Evolutionary conservation across 1,140 invertebrate genomes (phyloP), one percentile per base, ranked within the genome.

Genomic region (Chrysopa pallens): DNA sequence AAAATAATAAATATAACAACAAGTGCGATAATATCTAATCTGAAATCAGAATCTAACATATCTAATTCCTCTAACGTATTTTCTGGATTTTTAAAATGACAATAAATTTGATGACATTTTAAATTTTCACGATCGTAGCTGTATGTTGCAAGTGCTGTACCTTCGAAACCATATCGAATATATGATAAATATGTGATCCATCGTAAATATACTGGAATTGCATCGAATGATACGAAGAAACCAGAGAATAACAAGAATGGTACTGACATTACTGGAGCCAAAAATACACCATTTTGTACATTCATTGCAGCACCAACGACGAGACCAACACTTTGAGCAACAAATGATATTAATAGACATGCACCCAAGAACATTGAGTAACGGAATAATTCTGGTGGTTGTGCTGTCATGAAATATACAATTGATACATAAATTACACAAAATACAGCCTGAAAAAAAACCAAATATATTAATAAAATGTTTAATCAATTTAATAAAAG

Each of bases 111-210:
- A 50, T 71, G 76, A 61, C 87, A 90, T 49, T 81, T 74, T 4
- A 91, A 63, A 50, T 85, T 84, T 40, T 74, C 69, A 17, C 92
- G 67, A 38, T 79, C 74, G 54, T 84, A 92, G 1, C 84, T 79
- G 59, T 97, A 97, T 1, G 92, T 90, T 1, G 89, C 85, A n/a
- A 94, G 70, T 3, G 93, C 78, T 1, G 87, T 89, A 12, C 88
- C 87, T 66, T 96, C 91, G 60, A 96, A 96, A 14, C 89, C 85
- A 56, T 95, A 97, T 57, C 91, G 72, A 43, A 95, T 89, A 60
- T 96, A 97, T 8, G 88, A 92, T 1, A 93, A 65, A 61, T 95
- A 96, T 0, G 91, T 93, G 46, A 97, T 83, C 90, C 91, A 96
- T 46, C 90, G 72, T 36, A 98, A 67, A 57, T 95, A 96, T 4